phyloP scores from a whole-genome alignment of 2,797 vertebrate species.

The Paedocypris micromegethes region DNA sequence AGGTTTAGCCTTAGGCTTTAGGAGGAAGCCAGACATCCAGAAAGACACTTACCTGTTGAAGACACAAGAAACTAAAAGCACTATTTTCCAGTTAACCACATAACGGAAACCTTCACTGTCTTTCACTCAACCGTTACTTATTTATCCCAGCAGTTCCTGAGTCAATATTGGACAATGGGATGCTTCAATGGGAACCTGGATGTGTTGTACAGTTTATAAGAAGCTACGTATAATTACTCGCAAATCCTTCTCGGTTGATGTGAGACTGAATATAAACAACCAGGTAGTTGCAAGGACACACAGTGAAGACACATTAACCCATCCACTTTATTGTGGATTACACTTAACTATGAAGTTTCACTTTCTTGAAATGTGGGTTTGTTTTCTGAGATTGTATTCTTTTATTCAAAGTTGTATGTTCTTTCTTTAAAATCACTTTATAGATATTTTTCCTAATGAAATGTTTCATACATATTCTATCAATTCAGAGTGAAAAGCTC shows the following conservation, averaged over 20 bases:
- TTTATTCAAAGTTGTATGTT: too few species aligned
- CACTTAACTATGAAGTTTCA: too few species aligned
- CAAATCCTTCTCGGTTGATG: conserved; percentile 56
- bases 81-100: conserved; percentile 48
- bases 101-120: conserved; percentile 49
- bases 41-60: conserved; percentile 47
- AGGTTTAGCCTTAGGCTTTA: conserved; percentile 50
- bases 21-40: conserved; percentile 42
- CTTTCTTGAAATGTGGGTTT: too few species aligned
- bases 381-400: too few species aligned
- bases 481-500: too few species aligned
- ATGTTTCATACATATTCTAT: too few species aligned
- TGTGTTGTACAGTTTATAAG: conserved; percentile 39
- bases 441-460: too few species aligned
- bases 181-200: conserved; percentile 39
- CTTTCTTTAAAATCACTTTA: too few species aligned
- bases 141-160: conserved; percentile 46
- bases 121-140: conserved; percentile 33
- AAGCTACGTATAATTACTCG: conserved; percentile 16
- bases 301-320: conserved; percentile 41
- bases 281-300: conserved; percentile 55
- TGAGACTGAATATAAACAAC: conserved; percentile 59
- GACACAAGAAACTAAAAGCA: conserved; percentile 48
- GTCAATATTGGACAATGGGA: conserved; percentile 37
- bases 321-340: not conserved